Evolutionary conservation across 2,888 invertebrate genomes (phyloP).

Genomic region (Hanleya hanleyi): DNA sequence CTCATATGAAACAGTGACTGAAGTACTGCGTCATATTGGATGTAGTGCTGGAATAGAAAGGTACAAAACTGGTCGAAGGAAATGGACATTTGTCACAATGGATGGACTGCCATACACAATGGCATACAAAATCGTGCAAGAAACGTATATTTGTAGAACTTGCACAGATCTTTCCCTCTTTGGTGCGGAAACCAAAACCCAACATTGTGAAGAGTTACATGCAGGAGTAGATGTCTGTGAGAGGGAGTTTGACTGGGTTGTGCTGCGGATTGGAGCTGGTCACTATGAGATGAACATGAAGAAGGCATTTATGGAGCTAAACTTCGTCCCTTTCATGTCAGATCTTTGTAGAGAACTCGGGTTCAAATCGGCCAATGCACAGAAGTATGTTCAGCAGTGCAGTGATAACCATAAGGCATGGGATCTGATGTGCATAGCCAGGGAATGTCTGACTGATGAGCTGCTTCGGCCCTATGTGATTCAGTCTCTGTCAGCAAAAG

Average conservation of each 20-base stretch:
- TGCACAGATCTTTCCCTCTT: neutral
- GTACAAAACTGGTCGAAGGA: too few relatives aligned
- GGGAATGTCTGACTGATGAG: neutral
- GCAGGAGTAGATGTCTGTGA: neutral
- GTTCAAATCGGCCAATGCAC: neutral
- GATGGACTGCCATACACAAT: neutral
- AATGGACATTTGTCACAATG: neutral
- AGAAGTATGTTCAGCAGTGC: neutral
- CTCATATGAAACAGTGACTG: too few relatives aligned
- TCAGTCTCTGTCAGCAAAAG: neutral
- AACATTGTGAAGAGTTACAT: neutral
- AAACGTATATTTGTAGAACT: neutral
- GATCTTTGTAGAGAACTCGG: neutral
- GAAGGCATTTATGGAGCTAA: neutral
- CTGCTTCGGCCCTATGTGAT: neutral
- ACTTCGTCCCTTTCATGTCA: neutral
- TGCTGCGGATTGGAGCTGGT: neutral
- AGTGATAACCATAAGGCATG: slow-evolving; percentile 5
- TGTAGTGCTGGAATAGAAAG: too few relatives aligned
- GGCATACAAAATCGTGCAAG: neutral
- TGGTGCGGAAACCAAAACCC: neutral
- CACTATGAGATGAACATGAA: slow-evolving; percentile 6
- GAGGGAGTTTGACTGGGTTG: neutral
- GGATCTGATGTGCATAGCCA: neutral
- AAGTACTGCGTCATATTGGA: too few relatives aligned